Conservation (phyloP, 2,888 invertebrate species). For the Drosophila algonquin region DNA sequence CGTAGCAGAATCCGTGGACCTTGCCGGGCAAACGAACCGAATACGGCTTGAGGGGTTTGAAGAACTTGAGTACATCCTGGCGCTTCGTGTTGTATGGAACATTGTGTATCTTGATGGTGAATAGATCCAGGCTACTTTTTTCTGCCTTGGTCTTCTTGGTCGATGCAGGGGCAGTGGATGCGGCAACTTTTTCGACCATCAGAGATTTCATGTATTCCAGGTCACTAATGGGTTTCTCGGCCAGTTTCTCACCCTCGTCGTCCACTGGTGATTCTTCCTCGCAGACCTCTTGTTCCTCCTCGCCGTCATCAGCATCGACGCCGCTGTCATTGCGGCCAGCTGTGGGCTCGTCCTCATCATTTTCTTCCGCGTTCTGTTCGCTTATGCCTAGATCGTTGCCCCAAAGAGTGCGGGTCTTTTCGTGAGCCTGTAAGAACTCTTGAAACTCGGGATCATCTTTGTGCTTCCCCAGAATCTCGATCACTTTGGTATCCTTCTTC, state of each 20-base stretch:
- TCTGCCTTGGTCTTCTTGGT: conserved; percentile 81
- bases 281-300: conserved; percentile 83
- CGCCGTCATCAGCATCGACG: conserved; percentile 79
- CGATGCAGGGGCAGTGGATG: background rate
- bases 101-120: conserved; percentile 90
- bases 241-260: conserved; percentile 85
- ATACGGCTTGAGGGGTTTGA: conserved; percentile 90
- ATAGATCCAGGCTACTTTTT: conserved; percentile 84
- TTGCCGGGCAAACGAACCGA: conserved; percentile 92
- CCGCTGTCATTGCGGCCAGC: conserved; percentile 72
- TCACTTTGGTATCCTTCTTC: conserved; percentile 85
- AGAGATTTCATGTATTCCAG: conserved; percentile 91
- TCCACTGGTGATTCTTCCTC: conserved; percentile 67
- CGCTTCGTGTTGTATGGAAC: conserved; percentile 92
- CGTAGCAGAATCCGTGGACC: conserved; percentile 93
- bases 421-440: conserved; percentile 95
- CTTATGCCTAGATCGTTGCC: conserved; percentile 85
- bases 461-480: conserved; percentile 89
- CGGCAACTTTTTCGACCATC: conserved; percentile 82
- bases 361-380: conserved; percentile 65
- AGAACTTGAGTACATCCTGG: conserved; percentile 93
- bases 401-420: conserved; percentile 86
- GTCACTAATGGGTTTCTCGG: conserved; percentile 90
- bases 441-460: conserved; percentile 94
- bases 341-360: conserved; percentile 58